Base-by-base conservation (phyloP, 2,113 vertebrate genomes). In the Misgurnus anguillicaudatus region DNA sequence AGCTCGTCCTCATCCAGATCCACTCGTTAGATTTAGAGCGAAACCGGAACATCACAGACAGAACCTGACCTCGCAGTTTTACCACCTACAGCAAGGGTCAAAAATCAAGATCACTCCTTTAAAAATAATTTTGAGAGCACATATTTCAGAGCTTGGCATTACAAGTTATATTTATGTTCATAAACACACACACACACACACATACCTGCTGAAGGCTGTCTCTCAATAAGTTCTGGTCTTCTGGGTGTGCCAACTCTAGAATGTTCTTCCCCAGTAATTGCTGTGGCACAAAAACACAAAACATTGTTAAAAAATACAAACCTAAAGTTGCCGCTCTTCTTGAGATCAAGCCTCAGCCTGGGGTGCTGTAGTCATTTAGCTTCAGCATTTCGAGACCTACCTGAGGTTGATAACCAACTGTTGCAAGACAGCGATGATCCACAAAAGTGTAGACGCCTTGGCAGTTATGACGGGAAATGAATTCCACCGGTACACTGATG, bases 1-100 rank as follows among this genome's bases (percentile, higher is more conserved):
- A 98, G 91, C 96, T 99, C 53, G 96, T 99, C 86, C 98, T 92
- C 93, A 98, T 97, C 95, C 94, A 95, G 78, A 98, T 93, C 96
- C 96, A 99, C 57, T 99, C 97, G 64, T 93, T 90, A 19, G 83
- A 94, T 85, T 99, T 98, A 85, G 95, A 91, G 60, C 94, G 95
- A 88, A 99, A 99, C 4, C 97, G 94, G 89, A 97, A 99, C 98
- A 99, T 99, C 84, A 99, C 96, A 0, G 98, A 99, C 84, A 99
- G 90, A 10, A 99, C 98, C 85, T 99, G 98, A 73, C 98, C 97
- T 90, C 97, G 97, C 83, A 99, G 91, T 85, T 99, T 98, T 87
- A 99, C 90, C 91, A 98, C 98, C 98, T 99, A 86, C 19, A 24
- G 36, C 73, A 76, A 6, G 75, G 39, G 19, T 36, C 10, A 77